Conservation (phyloP, 2,797 vertebrate species). For the Geotrypetes seraphini region DNA sequence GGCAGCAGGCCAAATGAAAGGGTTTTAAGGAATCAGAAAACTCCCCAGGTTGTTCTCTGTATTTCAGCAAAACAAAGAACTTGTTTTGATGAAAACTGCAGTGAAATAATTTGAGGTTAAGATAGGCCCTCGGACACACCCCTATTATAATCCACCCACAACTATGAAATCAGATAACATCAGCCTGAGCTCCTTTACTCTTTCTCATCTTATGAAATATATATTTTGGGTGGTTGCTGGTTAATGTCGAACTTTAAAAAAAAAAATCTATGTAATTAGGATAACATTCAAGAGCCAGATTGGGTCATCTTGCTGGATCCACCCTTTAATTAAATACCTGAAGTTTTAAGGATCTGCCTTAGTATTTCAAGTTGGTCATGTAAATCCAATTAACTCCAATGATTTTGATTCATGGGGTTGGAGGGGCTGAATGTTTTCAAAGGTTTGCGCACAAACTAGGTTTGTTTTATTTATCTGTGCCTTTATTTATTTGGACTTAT, state of each 20-base stretch:
- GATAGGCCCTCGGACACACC: conserved; percentile 46
- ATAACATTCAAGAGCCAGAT: conserved; percentile 61
- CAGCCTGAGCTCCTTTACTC: conserved; percentile 35
- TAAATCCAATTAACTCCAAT: no score
- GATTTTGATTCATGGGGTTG: conserved; percentile 5
- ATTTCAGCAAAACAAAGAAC: conserved; percentile 19
- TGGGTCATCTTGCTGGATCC: conserved; percentile 54
- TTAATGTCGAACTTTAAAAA: conserved; percentile 59
- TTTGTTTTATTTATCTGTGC: no score
- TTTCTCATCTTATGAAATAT: conserved; percentile 55
- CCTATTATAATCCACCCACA: conserved; percentile 35
- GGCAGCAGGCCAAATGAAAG: no score
- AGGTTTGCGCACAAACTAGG: conserved; percentile 40
- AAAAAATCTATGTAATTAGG: conserved; percentile 65
- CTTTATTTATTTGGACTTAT: no score
- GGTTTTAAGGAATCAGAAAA: conserved; percentile 57
- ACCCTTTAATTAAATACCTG: conserved; percentile 66
- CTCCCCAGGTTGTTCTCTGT: conserved; percentile 15
- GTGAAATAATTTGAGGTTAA: conserved; percentile 44
- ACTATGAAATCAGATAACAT: conserved; percentile 43
- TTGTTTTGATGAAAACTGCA: conserved; percentile 44
- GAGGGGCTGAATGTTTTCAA: conserved; percentile 4
- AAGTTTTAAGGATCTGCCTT: conserved; percentile 45
- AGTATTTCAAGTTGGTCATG: conserved; percentile 45
- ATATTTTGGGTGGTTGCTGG: conserved; percentile 44